Percentiles rank a stretch among this genome's conserved stretches.
These are phyloP conservation scores for Oscheius sp. DNA, from an alignment of 2,888 invertebrate genomes.

Conservation along the genomic window DNA sequence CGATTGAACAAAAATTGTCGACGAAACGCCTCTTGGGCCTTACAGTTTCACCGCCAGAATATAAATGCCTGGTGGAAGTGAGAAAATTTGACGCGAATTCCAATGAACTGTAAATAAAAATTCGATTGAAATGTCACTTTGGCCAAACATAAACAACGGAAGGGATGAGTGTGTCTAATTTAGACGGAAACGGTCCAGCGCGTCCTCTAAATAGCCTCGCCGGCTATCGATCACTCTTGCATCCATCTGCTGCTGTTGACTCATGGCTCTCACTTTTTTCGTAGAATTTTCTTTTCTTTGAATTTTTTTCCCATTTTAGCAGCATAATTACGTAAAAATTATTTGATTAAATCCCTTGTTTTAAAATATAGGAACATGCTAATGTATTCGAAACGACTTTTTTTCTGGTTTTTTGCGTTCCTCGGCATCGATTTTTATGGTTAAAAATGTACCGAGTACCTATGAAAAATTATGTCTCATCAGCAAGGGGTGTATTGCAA, in stretches of 20 bases:
- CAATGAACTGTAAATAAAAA: slow-evolving; percentile 10
- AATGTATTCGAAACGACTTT: no score
- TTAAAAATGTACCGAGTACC: no score
- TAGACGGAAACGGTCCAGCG: slow-evolving; percentile 10
- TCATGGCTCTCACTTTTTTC: background rate
- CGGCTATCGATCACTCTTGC: slow-evolving; percentile 7
- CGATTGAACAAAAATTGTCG: slow-evolving; percentile 34
- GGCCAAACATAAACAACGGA: background rate
- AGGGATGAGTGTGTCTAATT: background rate
- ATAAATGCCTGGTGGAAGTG: slow-evolving; percentile 29
- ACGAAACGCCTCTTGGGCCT: slow-evolving; percentile 59
- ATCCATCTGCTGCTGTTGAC: slow-evolving; percentile 12
- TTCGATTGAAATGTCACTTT: background rate
- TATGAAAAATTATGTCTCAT: no score
- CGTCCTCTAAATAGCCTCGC: slow-evolving; percentile 18
- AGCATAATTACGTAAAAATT: background rate
- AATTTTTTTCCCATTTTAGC: background rate
- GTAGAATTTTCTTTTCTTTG: background rate
- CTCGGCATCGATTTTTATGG: no score
- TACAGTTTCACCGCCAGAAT: slow-evolving; percentile 62
- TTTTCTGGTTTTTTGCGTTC: no score
- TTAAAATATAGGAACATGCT: no score
- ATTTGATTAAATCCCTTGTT: background rate
- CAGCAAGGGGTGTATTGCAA: background rate
- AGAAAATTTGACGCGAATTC: slow-evolving; percentile 13